Evolutionary conservation across 2,888 invertebrate species (phyloP).

Genomic region (Nomada fucata): DNA sequence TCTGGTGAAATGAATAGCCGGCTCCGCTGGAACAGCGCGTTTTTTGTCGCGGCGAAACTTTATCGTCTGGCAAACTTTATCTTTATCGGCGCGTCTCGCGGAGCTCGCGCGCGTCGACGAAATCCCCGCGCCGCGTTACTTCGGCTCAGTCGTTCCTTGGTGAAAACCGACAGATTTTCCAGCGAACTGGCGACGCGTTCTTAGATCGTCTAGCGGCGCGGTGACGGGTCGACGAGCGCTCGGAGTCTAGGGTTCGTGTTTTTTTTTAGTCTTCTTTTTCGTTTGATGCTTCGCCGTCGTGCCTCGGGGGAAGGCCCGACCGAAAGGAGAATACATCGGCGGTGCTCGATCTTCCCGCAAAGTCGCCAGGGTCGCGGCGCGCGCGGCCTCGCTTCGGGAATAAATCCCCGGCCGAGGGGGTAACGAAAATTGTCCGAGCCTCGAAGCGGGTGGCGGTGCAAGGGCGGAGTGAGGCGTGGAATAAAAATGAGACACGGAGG

Average conservation of each 20-base stretch:
- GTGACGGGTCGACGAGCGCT: conserved; percentile 28
- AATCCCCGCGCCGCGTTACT: neutral
- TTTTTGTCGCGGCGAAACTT: conserved; percentile 56
- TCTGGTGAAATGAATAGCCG: conserved; percentile 62
- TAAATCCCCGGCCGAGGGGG: conserved; percentile 41
- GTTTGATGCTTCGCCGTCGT: neutral
- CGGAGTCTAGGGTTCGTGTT: neutral
- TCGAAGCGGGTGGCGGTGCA: neutral
- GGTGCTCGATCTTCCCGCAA: conserved; percentile 47
- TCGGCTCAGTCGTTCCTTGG: conserved; percentile 11
- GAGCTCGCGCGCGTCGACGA: neutral
- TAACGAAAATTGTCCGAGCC: conserved; percentile 48
- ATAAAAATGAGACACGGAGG: conserved; percentile 38
- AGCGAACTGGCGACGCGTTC: conserved; percentile 38
- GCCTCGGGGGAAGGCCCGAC: neutral
- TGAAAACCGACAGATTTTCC: conserved; percentile 61
- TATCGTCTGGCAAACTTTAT: conserved; percentile 68
- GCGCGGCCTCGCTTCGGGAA: neutral
- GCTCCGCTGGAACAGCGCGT: conserved; percentile 19
- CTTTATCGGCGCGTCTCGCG: conserved; percentile 58
- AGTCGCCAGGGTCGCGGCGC: conserved; percentile 32
- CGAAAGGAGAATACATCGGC: conserved; percentile 20
- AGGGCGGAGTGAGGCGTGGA: neutral
- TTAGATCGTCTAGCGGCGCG: conserved; percentile 60
- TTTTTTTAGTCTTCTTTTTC: no score